These are phyloP conservation scores for Antedon bifida DNA, from an alignment of 35 echinoderm and acorn worm genomes.

Conservation along the genomic window DNA sequence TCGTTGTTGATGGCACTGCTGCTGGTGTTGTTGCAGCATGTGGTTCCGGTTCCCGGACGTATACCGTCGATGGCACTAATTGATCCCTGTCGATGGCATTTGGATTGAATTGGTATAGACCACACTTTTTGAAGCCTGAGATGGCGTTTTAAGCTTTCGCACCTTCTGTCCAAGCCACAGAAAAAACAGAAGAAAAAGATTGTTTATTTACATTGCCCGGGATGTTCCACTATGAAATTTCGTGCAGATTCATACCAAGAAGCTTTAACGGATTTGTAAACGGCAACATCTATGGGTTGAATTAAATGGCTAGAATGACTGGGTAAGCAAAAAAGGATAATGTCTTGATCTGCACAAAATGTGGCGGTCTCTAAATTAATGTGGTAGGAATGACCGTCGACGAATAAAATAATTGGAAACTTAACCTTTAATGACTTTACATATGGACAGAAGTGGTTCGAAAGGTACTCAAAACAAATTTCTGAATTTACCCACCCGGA, in stretches of 20 bases:
- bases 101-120: slow-evolving; percentile 12
- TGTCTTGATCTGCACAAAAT: neutral
- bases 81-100: neutral
- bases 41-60: neutral
- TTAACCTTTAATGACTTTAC: too few relatives aligned
- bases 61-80: slow-evolving; percentile 15
- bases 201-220: slow-evolving; percentile 41
- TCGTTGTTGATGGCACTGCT: too few relatives aligned
- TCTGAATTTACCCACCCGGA: too few relatives aligned
- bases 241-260: neutral
- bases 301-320: slow-evolving; percentile 23
- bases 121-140: slow-evolving; percentile 10
- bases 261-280: too few relatives aligned
- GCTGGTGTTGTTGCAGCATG: too few relatives aligned
- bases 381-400: slow-evolving; percentile 7
- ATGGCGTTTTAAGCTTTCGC: neutral
- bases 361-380: neutral
- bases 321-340: slow-evolving; percentile 14
- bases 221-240: slow-evolving; percentile 9
- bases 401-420: too few relatives aligned
- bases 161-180: slow-evolving; percentile 7
- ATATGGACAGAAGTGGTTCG: too few relatives aligned
- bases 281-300: slow-evolving; percentile 26
- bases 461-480: too few relatives aligned
- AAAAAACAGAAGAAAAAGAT: slow-evolving; percentile 21